Percentiles rank a stretch among this genome's conserved stretches.
Evolutionary conservation across 1,140 invertebrate species (phyloP).

Genomic region (Drosophila parabipectinata): DNA sequence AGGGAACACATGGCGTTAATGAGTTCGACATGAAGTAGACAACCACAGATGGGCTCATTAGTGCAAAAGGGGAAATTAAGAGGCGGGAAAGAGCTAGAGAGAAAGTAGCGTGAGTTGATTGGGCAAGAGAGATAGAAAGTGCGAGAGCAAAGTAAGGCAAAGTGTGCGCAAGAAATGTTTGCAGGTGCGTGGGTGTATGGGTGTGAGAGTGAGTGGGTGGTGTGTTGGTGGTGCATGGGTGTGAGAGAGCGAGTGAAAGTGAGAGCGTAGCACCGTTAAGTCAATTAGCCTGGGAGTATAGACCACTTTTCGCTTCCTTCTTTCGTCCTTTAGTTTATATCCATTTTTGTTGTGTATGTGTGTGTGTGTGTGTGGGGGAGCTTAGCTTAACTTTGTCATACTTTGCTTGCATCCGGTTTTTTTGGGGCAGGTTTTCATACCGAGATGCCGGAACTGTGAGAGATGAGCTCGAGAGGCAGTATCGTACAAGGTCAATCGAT

Average conservation of each 20-base stretch:
- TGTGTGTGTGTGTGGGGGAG: slow-evolving; percentile 10
- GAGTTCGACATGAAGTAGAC: slow-evolving; percentile 21
- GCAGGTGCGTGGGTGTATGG: slow-evolving; percentile 16
- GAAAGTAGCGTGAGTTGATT: slow-evolving; percentile 27
- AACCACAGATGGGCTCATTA: slow-evolving; percentile 43
- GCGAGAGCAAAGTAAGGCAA: slow-evolving; percentile 52
- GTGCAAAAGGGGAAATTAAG: slow-evolving; percentile 26
- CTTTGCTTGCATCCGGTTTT: slow-evolving; percentile 53
- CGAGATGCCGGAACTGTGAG: slow-evolving; percentile 28
- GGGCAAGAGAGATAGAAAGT: slow-evolving; percentile 37
- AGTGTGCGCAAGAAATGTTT: slow-evolving; percentile 53
- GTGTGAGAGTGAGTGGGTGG: slow-evolving; percentile 10
- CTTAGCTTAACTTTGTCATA: slow-evolving; percentile 48
- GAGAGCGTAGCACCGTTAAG: slow-evolving; percentile 19
- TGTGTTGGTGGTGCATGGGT: slow-evolving; percentile 10
- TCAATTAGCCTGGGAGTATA: slow-evolving; percentile 33
- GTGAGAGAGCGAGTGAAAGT: slow-evolving; percentile 30
- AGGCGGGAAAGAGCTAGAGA: slow-evolving; percentile 8
- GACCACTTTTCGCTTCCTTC: slow-evolving; percentile 33
- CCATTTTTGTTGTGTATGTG: not conserved
- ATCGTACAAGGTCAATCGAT: slow-evolving; percentile 50
- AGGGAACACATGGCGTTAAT: slow-evolving; percentile 10
- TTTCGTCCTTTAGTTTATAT: not conserved
- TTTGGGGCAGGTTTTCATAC: slow-evolving; percentile 21
- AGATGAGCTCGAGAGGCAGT: slow-evolving; percentile 42